A percentile compares a stretch with the other conserved stretches of the same genome.
Conservation (phyloP, 2,113 vertebrate species). For the Garra rufa region DNA sequence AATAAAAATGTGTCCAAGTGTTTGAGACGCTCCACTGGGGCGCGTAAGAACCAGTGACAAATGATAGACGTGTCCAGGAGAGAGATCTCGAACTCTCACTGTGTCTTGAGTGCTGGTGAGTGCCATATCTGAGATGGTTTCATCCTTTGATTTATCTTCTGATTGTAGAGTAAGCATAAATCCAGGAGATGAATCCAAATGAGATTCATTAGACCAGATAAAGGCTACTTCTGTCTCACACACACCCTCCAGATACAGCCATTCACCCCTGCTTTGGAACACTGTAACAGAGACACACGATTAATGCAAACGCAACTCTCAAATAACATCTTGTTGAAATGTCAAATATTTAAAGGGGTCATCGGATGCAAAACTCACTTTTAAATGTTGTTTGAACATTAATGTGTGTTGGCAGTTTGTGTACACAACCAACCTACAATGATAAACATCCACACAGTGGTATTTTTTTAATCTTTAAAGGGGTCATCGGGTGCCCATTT, state of each 20-base stretch:
- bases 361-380: too few species aligned
- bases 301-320: background rate
- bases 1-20: conserved; percentile 75
- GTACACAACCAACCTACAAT: too few species aligned
- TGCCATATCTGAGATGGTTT: conserved; percentile 16
- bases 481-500: too few species aligned
- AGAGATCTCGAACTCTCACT: conserved; percentile 74
- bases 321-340: background rate
- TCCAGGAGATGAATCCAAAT: conserved; percentile 57
- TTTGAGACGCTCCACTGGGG: conserved; percentile 69
- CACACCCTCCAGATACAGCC: conserved; percentile 71
- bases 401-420: too few species aligned
- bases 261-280: conserved; percentile 22
- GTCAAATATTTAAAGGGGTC: background rate
- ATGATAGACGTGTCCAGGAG: conserved; percentile 78
- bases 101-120: conserved; percentile 59
- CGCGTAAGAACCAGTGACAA: conserved; percentile 79
- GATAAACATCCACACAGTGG: too few species aligned
- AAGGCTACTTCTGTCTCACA: conserved; percentile 79
- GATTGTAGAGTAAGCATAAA: conserved; percentile 64
- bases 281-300: conserved; percentile 40
- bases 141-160: background rate
- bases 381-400: too few species aligned
- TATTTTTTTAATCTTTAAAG: too few species aligned
- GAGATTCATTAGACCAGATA: conserved; percentile 73